Conservation (phyloP, 2,797 vertebrate species). For the Brachymystax lenok region DNA sequence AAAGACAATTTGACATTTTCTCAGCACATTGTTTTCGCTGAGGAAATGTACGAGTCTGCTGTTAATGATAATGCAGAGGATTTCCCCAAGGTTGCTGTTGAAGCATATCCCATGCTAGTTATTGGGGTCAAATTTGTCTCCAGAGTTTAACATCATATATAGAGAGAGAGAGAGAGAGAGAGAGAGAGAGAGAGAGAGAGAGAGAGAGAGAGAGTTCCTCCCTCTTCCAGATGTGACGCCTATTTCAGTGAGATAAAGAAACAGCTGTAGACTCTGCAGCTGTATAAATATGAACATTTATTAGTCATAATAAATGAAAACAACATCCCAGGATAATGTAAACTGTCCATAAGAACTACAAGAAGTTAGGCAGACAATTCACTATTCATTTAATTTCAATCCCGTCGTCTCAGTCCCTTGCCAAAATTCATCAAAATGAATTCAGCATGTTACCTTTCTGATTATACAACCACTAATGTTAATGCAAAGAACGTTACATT, state of each 20-base stretch:
- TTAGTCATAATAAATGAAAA: not conserved
- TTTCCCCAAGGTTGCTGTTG: too few species aligned
- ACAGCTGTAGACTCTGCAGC: not conserved
- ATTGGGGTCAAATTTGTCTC: too few species aligned
- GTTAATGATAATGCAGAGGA: too few species aligned
- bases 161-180: not conserved
- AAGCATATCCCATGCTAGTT: too few species aligned
- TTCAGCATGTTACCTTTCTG: not conserved
- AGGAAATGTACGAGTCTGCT: too few species aligned
- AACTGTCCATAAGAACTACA: not conserved
- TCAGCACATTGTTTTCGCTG: too few species aligned
- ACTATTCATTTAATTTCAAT: not conserved
- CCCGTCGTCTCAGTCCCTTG: not conserved
- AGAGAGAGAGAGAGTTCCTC: conserved; percentile 17
- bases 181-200: not conserved
- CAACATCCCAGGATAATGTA: not conserved
- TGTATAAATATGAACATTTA: not conserved
- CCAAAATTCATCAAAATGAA: not conserved
- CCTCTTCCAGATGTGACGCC: conserved; percentile 63
- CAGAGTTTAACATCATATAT: too few species aligned
- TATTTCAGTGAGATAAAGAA: not conserved
- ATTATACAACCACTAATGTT: not conserved
- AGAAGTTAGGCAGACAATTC: not conserved
- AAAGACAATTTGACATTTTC: too few species aligned
- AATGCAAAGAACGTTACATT: not conserved